Evolutionary conservation across 2,888 invertebrate genomes (phyloP), one percentile per base, ranked within the genome.

Genomic region (Orchesellides sinensis): DNA sequence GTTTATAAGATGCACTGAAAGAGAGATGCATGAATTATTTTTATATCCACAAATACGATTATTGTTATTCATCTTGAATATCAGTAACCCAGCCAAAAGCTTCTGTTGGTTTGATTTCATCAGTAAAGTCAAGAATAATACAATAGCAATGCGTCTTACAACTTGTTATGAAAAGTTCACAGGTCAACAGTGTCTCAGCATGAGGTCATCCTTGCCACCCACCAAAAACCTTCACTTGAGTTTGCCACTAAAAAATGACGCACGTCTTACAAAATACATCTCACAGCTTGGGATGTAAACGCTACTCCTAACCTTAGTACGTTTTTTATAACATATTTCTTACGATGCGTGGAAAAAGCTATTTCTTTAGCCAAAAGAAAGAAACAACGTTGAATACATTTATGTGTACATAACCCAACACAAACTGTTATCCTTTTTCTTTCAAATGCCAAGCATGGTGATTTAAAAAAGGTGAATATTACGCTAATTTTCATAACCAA

Each of bases 201-300:
- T 87, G 87, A 78, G 85, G 86, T 86, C 85, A 85, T 59, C 73
- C 70, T 79, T 86, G 81, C 87, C 87, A 87, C 87, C 87, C 87
- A 86, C 85, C 83, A 85, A 78, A 87, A 70, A 83, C 78, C 85
- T 83, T 84, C 83, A 80, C 81, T 81, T 83, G 74, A 72, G 84
- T 84, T 65, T 66, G 65, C 84, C 82, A 84, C 83, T 87, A 87
- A 87, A 86, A 87, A 87, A 87, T 87, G 87, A 86, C 85, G 70
- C 85, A 83, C 84, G 87, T 87, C 86, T 85, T 75, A 85, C 80
- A 83, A 84, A 85, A 85, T 85, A 83, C 86, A 75, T 84, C 83
- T 85, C 84, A 83, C 82, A 85, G 80, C 75, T 74, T 65, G 77
- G 74, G 47, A 45, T 63, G 35, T 63, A 63, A 63, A 63, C 40